A percentile compares a stretch with the other conserved stretches of the same genome.
These are phyloP conservation scores for Lipotes vexillifer DNA, from an alignment of 2,113 vertebrate genomes.

Conservation along the genomic window DNA sequence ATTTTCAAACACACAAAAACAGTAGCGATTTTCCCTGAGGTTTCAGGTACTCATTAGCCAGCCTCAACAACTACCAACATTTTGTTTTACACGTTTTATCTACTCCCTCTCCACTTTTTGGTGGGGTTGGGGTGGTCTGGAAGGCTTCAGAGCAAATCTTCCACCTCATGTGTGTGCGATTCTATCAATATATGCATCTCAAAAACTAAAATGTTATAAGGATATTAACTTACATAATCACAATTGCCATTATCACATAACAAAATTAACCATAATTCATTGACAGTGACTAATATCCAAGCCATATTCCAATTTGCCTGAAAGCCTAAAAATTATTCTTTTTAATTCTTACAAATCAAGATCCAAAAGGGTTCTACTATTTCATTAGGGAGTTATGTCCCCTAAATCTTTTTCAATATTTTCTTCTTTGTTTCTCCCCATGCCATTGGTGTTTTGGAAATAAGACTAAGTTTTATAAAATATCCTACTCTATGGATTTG, in stretches of 20 bases:
- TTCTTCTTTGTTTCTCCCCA: not conserved
- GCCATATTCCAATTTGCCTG: not conserved
- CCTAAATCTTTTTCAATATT: not conserved
- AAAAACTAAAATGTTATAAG: not conserved
- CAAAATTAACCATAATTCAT: not conserved
- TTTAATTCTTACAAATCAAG: not conserved
- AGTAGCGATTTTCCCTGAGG: not conserved
- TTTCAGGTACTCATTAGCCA: not conserved
- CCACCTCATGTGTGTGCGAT: not conserved
- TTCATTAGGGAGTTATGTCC: not conserved
- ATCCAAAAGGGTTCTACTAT: not conserved
- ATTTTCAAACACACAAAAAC: not conserved
- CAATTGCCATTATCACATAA: not conserved
- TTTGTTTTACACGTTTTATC: not conserved
- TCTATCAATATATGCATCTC: not conserved
- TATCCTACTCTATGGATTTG: not conserved
- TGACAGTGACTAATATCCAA: not conserved
- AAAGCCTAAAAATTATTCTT: not conserved
- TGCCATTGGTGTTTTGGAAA: not conserved
- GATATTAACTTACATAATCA: not conserved
- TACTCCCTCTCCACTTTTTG: not conserved
- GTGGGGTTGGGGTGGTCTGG: not conserved
- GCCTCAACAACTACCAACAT: not conserved
- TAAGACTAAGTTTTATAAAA: not conserved
- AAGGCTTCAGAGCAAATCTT: not conserved